Conservation (phyloP, 1,140 invertebrate genomes). For the Cyrtorhinus lividipennis region DNA sequence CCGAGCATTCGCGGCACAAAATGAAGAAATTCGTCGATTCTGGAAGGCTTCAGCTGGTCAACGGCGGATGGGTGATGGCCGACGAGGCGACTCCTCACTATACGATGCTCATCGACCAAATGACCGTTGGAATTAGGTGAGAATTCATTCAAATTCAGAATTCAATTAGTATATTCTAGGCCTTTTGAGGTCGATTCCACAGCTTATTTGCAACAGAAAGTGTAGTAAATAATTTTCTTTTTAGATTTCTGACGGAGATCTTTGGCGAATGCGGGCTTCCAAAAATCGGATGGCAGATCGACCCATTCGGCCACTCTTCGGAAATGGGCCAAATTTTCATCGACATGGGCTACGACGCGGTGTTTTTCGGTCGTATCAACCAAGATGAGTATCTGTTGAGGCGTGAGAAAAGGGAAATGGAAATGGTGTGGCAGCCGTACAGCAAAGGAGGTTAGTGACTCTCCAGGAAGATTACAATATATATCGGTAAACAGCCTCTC, state of each 20-base stretch:
- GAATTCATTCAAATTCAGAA: neutral
- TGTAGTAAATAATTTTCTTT: slow-evolving; percentile 6
- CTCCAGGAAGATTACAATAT: too few relatives aligned
- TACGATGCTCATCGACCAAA: slow-evolving; percentile 85
- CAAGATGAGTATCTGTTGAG: slow-evolving; percentile 53
- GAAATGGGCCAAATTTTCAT: slow-evolving; percentile 54
- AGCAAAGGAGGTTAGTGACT: neutral
- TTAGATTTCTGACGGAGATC: slow-evolving; percentile 41
- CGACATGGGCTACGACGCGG: slow-evolving; percentile 53
- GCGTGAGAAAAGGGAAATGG: slow-evolving; percentile 46
- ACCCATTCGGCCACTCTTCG: slow-evolving; percentile 57
- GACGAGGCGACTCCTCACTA: slow-evolving; percentile 89
- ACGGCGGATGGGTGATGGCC: slow-evolving; percentile 76
- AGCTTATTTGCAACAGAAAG: too few relatives aligned
- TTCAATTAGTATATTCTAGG: too few relatives aligned
- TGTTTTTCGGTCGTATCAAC: slow-evolving; percentile 60
- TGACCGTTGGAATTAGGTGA: slow-evolving; percentile 59
- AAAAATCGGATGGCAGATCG: slow-evolving; percentile 57
- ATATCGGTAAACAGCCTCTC: too few relatives aligned
- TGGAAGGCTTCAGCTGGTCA: slow-evolving; percentile 5
- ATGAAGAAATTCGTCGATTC: slow-evolving; percentile 1
- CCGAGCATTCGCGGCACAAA: slow-evolving; percentile 30
- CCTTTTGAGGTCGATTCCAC: too few relatives aligned
- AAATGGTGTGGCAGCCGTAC: slow-evolving; percentile 51
- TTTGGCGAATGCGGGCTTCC: slow-evolving; percentile 50